A percentile compares a stretch with the other conserved stretches of the same genome.
Conservation (phyloP, 2,888 invertebrate genomes). For the Rhagium mordax region DNA sequence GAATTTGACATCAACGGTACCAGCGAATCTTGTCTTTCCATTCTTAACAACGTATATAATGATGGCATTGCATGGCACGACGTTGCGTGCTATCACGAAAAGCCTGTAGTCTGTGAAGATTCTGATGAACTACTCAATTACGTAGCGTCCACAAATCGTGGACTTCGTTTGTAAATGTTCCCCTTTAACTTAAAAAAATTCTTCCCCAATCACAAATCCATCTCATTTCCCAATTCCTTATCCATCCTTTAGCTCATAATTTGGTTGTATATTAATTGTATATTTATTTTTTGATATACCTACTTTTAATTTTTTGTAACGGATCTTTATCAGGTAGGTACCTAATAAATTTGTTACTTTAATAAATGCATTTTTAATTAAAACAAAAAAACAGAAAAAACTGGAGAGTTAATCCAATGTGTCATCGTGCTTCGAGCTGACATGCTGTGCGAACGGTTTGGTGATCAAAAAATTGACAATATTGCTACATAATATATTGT, state of each 20-base stretch:
- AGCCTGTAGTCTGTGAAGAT: conserved; percentile 93
- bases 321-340: conserved; percentile 52
- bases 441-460: too few relatives aligned
- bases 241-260: conserved; percentile 36
- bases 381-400: too few relatives aligned
- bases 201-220: conserved; percentile 21
- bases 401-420: too few relatives aligned
- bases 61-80: conserved; percentile 96
- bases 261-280: conserved; percentile 47
- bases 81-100: conserved; percentile 94
- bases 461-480: too few relatives aligned
- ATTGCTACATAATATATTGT: too few relatives aligned
- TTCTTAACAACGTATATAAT: conserved; percentile 93
- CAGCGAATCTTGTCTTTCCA: conserved; percentile 88
- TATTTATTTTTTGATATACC: conserved; percentile 53
- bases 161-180: conserved; percentile 81
- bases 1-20: conserved; percentile 93
- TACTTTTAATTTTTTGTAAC: conserved; percentile 43
- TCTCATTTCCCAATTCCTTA: conserved; percentile 14
- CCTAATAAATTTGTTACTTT: conserved; percentile 53
- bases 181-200: conserved; percentile 31
- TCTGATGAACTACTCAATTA: conserved; percentile 90
- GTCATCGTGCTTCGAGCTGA: too few relatives aligned
- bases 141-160: conserved; percentile 87
- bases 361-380: background rate